Evolutionary conservation across 2,797 vertebrate genomes (phyloP).

Genomic region (Hozukius guyotensis): DNA sequence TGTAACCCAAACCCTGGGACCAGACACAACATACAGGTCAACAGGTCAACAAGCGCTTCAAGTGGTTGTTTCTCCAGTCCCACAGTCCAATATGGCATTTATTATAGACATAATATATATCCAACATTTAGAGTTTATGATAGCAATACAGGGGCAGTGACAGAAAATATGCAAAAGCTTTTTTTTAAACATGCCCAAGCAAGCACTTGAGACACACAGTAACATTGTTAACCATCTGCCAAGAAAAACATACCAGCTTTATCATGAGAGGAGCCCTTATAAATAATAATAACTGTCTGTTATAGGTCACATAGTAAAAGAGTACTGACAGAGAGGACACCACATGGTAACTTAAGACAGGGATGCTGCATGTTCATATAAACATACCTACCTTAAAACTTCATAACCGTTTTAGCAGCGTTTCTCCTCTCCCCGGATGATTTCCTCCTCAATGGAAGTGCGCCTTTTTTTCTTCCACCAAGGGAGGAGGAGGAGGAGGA

Average conservation of each 20-base stretch:
- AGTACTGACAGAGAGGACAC: neutral
- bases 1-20: neutral
- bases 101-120: neutral
- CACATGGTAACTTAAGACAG: neutral
- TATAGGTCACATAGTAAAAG: neutral
- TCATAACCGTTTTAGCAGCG: constrained; percentile 73
- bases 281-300: neutral
- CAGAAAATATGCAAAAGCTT: neutral
- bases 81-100: too few relatives aligned
- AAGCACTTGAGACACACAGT: neutral
- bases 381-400: constrained; percentile 74
- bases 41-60: constrained; percentile 47
- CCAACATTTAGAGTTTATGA: neutral
- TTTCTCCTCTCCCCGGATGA: constrained; percentile 65
- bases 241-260: neutral
- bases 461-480: constrained; percentile 85
- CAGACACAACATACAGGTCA: constrained; percentile 40
- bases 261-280: neutral
- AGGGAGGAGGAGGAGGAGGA: too few relatives aligned
- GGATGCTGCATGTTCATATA: neutral
- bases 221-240: neutral
- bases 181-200: neutral
- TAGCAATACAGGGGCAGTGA: neutral
- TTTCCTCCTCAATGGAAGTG: constrained; percentile 81
- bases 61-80: neutral